Base-by-base conservation (phyloP, 2,113 vertebrate genomes). In the Setophaga kirtlandii region DNA sequence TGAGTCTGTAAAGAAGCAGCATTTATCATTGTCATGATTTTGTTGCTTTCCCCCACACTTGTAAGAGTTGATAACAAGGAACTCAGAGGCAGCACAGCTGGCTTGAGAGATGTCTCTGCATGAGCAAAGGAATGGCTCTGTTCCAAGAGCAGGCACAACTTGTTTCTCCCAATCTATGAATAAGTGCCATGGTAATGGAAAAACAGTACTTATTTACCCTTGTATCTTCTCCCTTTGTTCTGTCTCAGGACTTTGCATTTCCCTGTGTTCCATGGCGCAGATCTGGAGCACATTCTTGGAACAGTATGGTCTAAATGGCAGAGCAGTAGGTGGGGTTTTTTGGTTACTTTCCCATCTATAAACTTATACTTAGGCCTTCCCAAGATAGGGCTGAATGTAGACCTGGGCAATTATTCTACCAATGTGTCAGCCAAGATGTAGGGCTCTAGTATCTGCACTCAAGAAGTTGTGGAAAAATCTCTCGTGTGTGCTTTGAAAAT, bases 21-120 rank as follows among this genome's bases (percentile, higher is more conserved):
- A 85, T 84, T 94, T 85, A 75, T 83, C 79, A 89, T 71, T 95
- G 92, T 63, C 53, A 24, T 74, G 71, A 64, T 60, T 87, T 80
- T 73, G 76, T 42, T 95, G 56, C 77, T 79, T 89, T 75, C 50
- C 68, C 49, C 59, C 35, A 62, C 28, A 12, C 58, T 88, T 74
- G 27, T 73, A 85, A 81, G 89, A 27, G 11, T 24, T 91, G 80
- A 79, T 96, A 96, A 94, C 64, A 92, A 94, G 56, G 2, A 23
- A 30, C 30, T 89, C 53, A 3, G 42, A 93, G 90, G 53, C 94
- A 93, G 76, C 85, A 91, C 94, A 97, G 94, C 77, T 97, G 92
- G 85, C n/a, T 69, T 84, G 75, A 2, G 47, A 96, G 67, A 86
- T 68, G 77, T 64, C 79, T 86, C 78, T 60, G 64, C 78, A 44